Evolutionary conservation across 2,113 vertebrate species (phyloP).

Genomic region (Elaphurus davidianus): DNA sequence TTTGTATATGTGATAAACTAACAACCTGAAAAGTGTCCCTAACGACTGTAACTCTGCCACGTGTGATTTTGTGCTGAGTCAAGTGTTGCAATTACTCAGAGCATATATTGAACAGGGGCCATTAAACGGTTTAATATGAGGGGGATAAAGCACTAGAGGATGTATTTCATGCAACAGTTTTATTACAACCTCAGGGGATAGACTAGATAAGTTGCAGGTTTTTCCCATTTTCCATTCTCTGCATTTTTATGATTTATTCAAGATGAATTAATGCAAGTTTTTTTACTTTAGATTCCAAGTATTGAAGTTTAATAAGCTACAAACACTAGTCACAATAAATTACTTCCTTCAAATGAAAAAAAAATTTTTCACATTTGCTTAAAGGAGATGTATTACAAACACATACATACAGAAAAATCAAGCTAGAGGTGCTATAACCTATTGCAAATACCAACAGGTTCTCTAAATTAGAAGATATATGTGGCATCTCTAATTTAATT

Average conservation of each 20-base stretch:
- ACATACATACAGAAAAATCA: not conserved
- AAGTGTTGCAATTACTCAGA: not conserved
- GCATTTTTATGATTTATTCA: conserved; percentile 55
- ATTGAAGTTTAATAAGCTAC: conserved; percentile 37
- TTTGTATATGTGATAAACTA: not conserved
- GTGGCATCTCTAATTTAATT: conserved; percentile 47
- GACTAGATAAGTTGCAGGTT: not conserved
- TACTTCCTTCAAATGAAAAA: conserved; percentile 38
- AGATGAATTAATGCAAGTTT: conserved; percentile 52
- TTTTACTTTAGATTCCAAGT: conserved; percentile 40
- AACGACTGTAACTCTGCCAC: not conserved
- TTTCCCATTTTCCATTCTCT: conserved; percentile 29
- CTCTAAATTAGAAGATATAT: conserved; percentile 43
- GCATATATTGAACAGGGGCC: not conserved
- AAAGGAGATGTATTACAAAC: conserved; percentile 26
- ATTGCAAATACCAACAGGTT: not conserved
- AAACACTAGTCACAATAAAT: conserved; percentile 18
- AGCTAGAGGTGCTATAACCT: not conserved
- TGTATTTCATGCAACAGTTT: conserved; percentile 29
- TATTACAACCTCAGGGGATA: not conserved
- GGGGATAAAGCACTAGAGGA: conserved; percentile 24
- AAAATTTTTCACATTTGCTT: conserved; percentile 11
- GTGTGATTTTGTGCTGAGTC: not conserved
- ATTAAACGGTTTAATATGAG: not conserved
- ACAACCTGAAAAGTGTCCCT: not conserved